These are phyloP conservation scores for Formicarius rufipectus DNA, from an alignment of 2,113 vertebrate species.

Conservation along the genomic window DNA sequence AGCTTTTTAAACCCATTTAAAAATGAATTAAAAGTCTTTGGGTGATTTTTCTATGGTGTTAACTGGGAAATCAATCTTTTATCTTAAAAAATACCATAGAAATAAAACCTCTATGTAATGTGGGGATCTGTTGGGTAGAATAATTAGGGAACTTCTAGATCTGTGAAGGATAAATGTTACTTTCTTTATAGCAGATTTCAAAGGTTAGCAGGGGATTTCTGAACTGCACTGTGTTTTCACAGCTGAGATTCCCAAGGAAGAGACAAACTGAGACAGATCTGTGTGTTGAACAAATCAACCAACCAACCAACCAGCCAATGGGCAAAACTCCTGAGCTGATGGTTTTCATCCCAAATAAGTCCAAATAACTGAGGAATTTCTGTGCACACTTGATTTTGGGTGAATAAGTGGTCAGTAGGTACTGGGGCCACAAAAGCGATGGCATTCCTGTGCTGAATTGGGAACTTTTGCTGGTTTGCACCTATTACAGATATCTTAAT, in stretches of 20 bases:
- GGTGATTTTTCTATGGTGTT: neutral
- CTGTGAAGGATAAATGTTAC: neutral
- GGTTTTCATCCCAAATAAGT: neutral
- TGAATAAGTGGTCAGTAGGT: neutral
- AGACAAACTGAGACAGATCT: neutral
- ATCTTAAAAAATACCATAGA: neutral
- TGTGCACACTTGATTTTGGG: neutral
- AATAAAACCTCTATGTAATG: neutral
- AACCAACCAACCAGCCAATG: neutral
- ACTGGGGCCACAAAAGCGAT: neutral
- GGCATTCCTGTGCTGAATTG: neutral
- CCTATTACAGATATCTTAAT: neutral
- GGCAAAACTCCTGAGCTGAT: neutral
- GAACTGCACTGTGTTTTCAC: neutral
- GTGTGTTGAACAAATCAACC: neutral
- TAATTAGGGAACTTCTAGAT: neutral
- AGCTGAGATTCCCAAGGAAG: neutral
- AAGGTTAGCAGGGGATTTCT: neutral
- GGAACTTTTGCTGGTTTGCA: neutral
- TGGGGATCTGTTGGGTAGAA: neutral
- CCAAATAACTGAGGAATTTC: fast-evolving
- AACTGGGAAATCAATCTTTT: neutral
- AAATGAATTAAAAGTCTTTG: neutral
- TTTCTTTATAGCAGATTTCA: neutral
- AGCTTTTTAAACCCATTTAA: neutral